phyloP scores from a whole-genome alignment of 1,140 invertebrate species.

The Catajapyx aquilonaris region DNA sequence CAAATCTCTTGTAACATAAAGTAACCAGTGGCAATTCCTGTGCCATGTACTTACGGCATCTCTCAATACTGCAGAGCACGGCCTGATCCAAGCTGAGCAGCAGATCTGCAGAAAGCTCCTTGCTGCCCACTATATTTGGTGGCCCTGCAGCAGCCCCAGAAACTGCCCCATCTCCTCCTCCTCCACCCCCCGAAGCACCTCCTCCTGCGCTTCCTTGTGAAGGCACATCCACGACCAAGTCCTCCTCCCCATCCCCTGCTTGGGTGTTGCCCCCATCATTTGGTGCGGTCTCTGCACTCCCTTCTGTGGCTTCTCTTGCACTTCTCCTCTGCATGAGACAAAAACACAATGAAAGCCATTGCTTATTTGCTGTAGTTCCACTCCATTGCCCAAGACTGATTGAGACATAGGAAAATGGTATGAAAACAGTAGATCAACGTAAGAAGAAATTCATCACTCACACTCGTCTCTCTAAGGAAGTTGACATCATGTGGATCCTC shows the following conservation, averaged over 20 bases:
- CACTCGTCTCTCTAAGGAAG: slow-evolving; percentile 69
- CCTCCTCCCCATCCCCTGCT: slow-evolving; percentile 34
- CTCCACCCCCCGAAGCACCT: slow-evolving; percentile 25
- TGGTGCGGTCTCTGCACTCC: slow-evolving; percentile 4
- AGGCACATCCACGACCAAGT: slow-evolving; percentile 57
- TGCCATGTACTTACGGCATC: slow-evolving; percentile 41
- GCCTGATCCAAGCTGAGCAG: slow-evolving; percentile 74
- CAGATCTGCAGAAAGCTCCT: slow-evolving; percentile 39
- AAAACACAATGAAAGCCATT: background rate
- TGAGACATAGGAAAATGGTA: too few species aligned
- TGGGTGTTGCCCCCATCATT: slow-evolving; percentile 11
- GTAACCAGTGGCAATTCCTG: too few species aligned
- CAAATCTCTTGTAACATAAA: too few species aligned
- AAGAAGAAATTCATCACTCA: too few species aligned
- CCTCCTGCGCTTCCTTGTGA: too few species aligned
- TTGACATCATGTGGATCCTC: slow-evolving; percentile 87
- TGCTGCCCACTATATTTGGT: slow-evolving; percentile 35
- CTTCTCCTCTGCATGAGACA: slow-evolving; percentile 25
- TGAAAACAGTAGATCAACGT: too few species aligned
- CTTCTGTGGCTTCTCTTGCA: slow-evolving; percentile 30
- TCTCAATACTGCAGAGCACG: slow-evolving; percentile 74
- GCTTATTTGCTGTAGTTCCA: background rate
- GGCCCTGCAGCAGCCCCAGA: slow-evolving; percentile 20
- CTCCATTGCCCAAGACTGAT: too few species aligned
- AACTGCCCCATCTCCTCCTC: slow-evolving; percentile 14